Base-by-base conservation (phyloP, 2,797 vertebrate genomes). In the Caiman crocodilus region DNA sequence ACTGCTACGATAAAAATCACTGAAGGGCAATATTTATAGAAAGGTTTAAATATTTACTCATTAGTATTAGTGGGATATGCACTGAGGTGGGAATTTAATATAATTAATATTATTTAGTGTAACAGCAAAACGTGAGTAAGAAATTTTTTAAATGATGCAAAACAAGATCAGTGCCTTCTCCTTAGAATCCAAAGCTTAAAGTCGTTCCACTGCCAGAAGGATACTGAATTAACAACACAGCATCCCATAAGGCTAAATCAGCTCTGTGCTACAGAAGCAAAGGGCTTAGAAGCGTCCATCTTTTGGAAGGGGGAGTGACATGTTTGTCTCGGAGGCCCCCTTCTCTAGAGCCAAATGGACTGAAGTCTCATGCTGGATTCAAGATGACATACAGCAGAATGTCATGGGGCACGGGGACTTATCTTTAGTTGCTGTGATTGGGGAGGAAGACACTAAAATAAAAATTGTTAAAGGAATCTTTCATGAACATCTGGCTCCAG, bases 401-500 rank as follows among this genome's bases (percentile, higher is more conserved):
- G 26, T 16, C 63, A 14, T 20, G 79, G 90, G 73, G 64, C 5
- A 63, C 82, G 90, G 76, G 61, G 79, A 93, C 88, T 85, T 81
- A 35, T 59, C 93, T 94, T 89, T 88, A 96, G 93, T 83, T 95
- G 86, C 92, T 90, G 50, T 26, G 81, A 57, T 85, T 67, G 75
- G 81, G 75, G 87, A 93, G 56, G 80, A 65, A 76, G 74, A 90
- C 85, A 88, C 58, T 74, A 25, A 82, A 88, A 85, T 76, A 67
- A 89, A 61, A 89, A 87, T 76, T 91, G 95, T 97, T 92, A 98
- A 97, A 97, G 94, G 89, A 94, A 94, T 96, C 88, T 90, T 94
- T 88, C 65, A 94, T 84, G 88, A 95, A 96, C 96, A 97, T 96
- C 95, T 97, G 96, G 93, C 85, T 67, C 76, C 84, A 94, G 90